A percentile compares a stretch with the other conserved stretches of the same genome.
phyloP scores from a whole-genome alignment of 2,113 vertebrate species.

The Atractosteus spatula region DNA sequence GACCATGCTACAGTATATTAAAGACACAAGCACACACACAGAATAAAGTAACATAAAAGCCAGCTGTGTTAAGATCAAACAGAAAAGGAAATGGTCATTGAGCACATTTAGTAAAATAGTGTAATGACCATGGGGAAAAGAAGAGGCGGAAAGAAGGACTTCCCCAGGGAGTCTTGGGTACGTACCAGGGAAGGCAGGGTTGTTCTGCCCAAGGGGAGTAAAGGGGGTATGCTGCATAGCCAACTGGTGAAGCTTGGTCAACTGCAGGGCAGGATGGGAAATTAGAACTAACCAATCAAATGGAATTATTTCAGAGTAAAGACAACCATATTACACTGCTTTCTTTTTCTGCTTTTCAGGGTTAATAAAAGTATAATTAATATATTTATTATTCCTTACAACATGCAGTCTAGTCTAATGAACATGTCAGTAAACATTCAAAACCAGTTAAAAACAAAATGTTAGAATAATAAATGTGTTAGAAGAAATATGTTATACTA shows the following conservation, averaged over 20 bases:
- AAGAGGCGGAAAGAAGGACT: conserved; percentile 80
- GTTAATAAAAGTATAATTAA: not conserved
- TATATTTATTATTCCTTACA: not conserved
- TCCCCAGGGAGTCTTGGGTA: conserved; percentile 88
- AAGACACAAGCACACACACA: no score
- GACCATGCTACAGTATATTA: no score
- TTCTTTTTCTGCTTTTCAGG: conserved; percentile 11
- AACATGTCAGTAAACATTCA: conserved; percentile 5
- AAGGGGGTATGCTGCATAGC: conserved; percentile 97
- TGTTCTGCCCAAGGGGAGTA: conserved; percentile 97
- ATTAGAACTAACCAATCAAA: conserved; percentile 97
- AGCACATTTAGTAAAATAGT: conserved; percentile 68
- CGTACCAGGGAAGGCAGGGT: conserved; percentile 97
- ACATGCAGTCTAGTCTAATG: conserved; percentile 45
- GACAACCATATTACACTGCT: conserved; percentile 76
- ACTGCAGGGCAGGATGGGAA: conserved; percentile 97
- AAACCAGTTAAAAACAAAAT: conserved; percentile 33
- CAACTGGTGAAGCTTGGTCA: conserved; percentile 99
- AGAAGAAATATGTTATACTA: no score
- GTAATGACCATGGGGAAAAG: conserved; percentile 74
- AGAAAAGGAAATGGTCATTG: conserved; percentile 60
- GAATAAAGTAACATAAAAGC: conserved; percentile 33
- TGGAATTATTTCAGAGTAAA: conserved; percentile 90
- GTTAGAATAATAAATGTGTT: conserved; percentile 46
- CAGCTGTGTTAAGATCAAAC: conserved; percentile 16